Percentiles rank a stretch among this genome's conserved stretches.
Evolutionary conservation across 2,888 invertebrate genomes (phyloP).

Genomic region (Thecocarcelia acutangulata): DNA sequence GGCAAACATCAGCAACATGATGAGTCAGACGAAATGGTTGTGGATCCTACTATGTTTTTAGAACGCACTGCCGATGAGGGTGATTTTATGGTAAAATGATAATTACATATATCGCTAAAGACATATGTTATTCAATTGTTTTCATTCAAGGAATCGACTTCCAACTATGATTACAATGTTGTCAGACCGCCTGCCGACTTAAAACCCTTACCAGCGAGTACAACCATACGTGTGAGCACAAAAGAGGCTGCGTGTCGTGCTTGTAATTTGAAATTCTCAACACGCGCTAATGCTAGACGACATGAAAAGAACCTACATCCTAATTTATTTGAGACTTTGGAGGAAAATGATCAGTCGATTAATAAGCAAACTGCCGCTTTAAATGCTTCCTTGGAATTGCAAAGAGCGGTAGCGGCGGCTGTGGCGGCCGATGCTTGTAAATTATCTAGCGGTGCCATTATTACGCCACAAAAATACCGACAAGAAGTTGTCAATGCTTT

Average conservation of each 20-base stretch:
- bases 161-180: constrained; percentile 60
- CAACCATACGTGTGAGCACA: constrained; percentile 71
- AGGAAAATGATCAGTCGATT: constrained; percentile 74
- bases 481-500: constrained; percentile 77
- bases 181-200: constrained; percentile 60
- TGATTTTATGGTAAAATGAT: constrained; percentile 74
- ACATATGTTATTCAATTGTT: not conserved
- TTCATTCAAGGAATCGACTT: constrained; percentile 56
- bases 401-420: constrained; percentile 75
- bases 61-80: constrained; percentile 80
- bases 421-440: constrained; percentile 75
- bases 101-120: not conserved
- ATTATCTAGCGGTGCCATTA: constrained; percentile 73
- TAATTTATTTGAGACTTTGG: constrained; percentile 77
- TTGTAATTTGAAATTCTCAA: constrained; percentile 81
- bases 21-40: constrained; percentile 79
- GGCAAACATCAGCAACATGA: constrained; percentile 75
- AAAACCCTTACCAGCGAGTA: constrained; percentile 65
- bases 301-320: constrained; percentile 81
- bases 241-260: constrained; percentile 80
- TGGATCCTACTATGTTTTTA: constrained; percentile 81
- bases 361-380: constrained; percentile 77
- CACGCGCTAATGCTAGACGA: constrained; percentile 81
- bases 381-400: constrained; percentile 77
- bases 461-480: constrained; percentile 76